Percentiles rank a stretch among this genome's conserved stretches.
These are phyloP conservation scores for Tipula unca DNA, from an alignment of 2,888 invertebrate genomes.

Conservation along the genomic window DNA sequence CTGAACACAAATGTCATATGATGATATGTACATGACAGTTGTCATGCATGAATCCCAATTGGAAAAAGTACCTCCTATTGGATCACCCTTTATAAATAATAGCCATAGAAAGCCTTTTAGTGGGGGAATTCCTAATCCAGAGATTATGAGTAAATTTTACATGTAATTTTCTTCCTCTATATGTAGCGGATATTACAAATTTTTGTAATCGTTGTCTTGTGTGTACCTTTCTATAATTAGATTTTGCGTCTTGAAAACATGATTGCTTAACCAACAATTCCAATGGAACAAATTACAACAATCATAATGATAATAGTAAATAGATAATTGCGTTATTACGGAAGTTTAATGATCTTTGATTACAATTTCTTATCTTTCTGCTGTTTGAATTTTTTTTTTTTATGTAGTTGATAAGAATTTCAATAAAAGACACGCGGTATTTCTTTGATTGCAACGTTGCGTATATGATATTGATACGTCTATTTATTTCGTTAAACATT, in stretches of 20 bases:
- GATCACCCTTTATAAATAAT: too few species aligned
- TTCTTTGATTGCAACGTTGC: neutral
- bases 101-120: too few species aligned
- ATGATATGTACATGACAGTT: too few species aligned
- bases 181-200: too few species aligned
- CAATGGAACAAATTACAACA: neutral
- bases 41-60: too few species aligned
- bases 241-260: neutral
- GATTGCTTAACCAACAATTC: neutral
- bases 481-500: neutral
- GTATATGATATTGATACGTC: neutral
- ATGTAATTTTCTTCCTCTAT: too few species aligned
- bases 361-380: neutral
- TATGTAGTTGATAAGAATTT: neutral
- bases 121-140: too few species aligned
- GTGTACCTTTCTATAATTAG: neutral
- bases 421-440: neutral
- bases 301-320: neutral
- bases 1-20: too few species aligned
- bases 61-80: too few species aligned
- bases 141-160: too few species aligned
- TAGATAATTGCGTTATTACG: neutral
- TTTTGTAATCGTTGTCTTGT: too few species aligned
- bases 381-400: neutral
- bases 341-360: constrained; percentile 8